phyloP scores from a whole-genome alignment of 30 jellyfish, hydroid and myxozoan species.

The Pelagia noctiluca region DNA sequence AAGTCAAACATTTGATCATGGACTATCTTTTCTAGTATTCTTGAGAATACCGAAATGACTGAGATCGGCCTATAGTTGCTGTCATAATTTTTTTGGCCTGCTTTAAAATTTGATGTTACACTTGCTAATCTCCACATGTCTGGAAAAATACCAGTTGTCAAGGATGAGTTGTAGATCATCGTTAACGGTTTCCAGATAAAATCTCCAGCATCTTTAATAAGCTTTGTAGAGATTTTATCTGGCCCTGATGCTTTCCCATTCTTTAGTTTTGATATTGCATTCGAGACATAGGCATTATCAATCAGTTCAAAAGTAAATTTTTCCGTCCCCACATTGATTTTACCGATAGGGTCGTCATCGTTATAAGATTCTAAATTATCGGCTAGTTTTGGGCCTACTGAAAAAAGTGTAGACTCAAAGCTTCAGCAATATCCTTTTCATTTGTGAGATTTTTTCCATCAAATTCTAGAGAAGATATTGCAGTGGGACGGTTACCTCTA shows the following conservation, averaged over 20 bases:
- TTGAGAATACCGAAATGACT: neutral
- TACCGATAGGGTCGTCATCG: slow-evolving; percentile 31
- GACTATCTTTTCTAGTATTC: neutral
- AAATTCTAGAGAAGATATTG: too few species aligned
- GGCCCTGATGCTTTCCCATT: too few species aligned
- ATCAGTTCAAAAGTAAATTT: neutral
- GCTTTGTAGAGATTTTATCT: too few species aligned
- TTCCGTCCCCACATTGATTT: neutral
- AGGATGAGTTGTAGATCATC: too few species aligned
- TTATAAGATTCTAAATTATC: slow-evolving; percentile 3
- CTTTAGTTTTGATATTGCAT: too few species aligned
- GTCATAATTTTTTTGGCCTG: too few species aligned
- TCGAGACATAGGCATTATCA: neutral
- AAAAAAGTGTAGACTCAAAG: slow-evolving; percentile 7
- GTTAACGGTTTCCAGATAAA: too few species aligned
- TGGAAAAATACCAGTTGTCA: neutral
- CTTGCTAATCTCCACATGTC: neutral
- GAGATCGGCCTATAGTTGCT: too few species aligned
- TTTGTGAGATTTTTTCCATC: slow-evolving; percentile 38
- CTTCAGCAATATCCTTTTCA: slow-evolving; percentile 47
- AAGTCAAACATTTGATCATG: neutral
- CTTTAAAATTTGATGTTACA: too few species aligned
- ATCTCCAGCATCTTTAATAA: too few species aligned
- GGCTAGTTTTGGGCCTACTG: slow-evolving; percentile 36
- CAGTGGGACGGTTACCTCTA: too few species aligned